Percentiles rank a stretch among this genome's conserved stretches.
phyloP scores from a whole-genome alignment of 2,113 vertebrate genomes.

The Castor canadensis region DNA sequence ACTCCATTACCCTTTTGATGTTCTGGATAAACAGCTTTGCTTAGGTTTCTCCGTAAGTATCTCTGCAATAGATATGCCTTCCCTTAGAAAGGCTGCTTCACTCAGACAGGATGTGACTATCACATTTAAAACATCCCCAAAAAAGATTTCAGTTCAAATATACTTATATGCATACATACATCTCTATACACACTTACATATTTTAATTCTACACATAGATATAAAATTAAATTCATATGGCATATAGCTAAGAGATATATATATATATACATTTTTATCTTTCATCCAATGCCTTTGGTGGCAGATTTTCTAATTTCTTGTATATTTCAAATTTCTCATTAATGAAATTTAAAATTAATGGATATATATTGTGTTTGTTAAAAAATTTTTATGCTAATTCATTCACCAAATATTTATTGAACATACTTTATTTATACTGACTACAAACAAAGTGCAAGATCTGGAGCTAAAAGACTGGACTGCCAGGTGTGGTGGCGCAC shows the following conservation, averaged over 20 bases:
- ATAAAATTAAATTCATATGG: background rate
- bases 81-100: background rate
- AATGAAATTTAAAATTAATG: conserved; percentile 40
- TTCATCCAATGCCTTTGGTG: background rate
- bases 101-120: background rate
- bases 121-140: conserved; percentile 15
- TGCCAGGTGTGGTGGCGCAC: too few species aligned
- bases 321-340: conserved; percentile 17
- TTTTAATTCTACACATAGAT: background rate
- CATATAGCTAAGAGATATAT: too few species aligned
- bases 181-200: background rate
- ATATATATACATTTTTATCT: background rate
- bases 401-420: background rate
- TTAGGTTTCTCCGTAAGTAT: conserved; percentile 9
- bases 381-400: conserved; percentile 18
- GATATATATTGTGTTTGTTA: background rate
- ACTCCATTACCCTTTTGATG: background rate
- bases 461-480: background rate
- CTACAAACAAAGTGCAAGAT: background rate
- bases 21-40: background rate
- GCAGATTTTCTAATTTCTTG: background rate
- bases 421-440: background rate
- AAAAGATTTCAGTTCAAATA: background rate
- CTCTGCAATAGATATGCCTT: background rate
- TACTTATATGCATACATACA: background rate